Evolutionary conservation across 1,140 invertebrate species (phyloP), one percentile per base, ranked within the genome.

Genomic region (Drosophila cardini): DNA sequence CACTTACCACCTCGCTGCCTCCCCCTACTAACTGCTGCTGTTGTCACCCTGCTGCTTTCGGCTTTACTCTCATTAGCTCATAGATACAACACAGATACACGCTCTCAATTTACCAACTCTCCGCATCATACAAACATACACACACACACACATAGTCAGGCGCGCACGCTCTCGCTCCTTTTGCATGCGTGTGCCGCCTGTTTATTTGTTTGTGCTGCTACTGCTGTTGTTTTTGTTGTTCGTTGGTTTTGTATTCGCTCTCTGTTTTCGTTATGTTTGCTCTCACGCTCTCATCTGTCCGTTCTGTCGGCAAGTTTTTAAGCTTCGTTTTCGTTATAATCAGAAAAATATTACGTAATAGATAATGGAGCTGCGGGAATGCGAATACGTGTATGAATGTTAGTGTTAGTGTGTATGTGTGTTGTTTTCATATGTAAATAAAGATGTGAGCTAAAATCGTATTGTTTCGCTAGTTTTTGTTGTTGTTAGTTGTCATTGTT

Each of bases 301-400:
- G 15, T 11, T 62, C 40, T 63, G 67, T 72, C 69, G 71, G 56
- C 64, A 67, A 82, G 80, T 80, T 77, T 26, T 87, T 69, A 89
- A 87, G 84, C 84, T 87, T 84, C 84, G 80, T 84, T 89, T 87
- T 90, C 83, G 65, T 80, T 72, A 76, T 72, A 76, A 76, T 73
- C 71, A 73, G 48, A 79, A 87, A 89, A 89, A 89, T 84, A 87
- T 87, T 87, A 87, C 84, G 84, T 87, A 87, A 87, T 87, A 87
- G 77, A 72, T 84, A 84, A 87, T 84, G 89, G 67, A 87, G 68
- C 74, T 70, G 67, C 76, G 60, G 58, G 62, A 58, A 43, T 58
- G 36, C 34, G 62, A 55, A 38, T 64, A 50, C 43, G 34, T 42
- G 43, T 69, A 21, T 69, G 60, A 46, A 46, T 60, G 48, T 56